Evolutionary conservation across 1,140 invertebrate genomes (phyloP), one percentile per base, ranked within the genome.

Genomic region (Bombus vancouverensis): DNA sequence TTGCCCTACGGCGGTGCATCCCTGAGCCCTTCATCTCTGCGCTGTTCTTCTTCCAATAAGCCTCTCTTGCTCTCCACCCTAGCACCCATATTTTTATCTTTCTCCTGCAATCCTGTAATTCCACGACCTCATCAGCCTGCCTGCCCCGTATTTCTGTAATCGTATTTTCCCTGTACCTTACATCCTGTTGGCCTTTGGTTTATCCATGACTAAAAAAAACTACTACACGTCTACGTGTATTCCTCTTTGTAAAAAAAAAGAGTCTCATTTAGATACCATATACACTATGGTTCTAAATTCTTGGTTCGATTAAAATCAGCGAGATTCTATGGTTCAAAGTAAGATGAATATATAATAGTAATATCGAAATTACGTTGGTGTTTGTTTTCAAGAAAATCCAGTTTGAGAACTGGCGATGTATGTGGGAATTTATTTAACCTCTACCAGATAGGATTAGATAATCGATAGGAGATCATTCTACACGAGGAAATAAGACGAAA

Each of bases 81-180:
- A 32, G 71, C 28, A 72, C 71, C 42, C 71, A 73, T 73, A 73
- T 73, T 73, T 73, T 73, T 73, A 44, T 73, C 71, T 47, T 73
- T 42, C 42, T 42, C 42, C 42, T 32, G 71, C 71, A 47, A 73
- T 73, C 71, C 42, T 73, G n/a, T 73, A 73, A 73, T 73, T 73
- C 71, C 71, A 22, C 42, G 71, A 73, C 28, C 71, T 73, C 71
- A 47, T 73, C 71, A 32, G 44, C 39, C 71, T 73, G 42, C 71
- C n/a, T 71, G 70, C 42, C 42, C 39, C 42, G n/a, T 73, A 22
- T 32, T 73, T 15, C 71, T 73, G 39, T 73, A 73, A 73, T n/a
- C 71, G 71, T 73, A 44, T 73, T 73, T 73, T 15, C n/a, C 70
- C 39, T 22, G 39, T 44, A 6, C 10, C n/a, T 32, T 18, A 44